These are phyloP conservation scores for Pristionchus exspectatus DNA, from an alignment of 2,888 invertebrate species.

Conservation along the genomic window DNA sequence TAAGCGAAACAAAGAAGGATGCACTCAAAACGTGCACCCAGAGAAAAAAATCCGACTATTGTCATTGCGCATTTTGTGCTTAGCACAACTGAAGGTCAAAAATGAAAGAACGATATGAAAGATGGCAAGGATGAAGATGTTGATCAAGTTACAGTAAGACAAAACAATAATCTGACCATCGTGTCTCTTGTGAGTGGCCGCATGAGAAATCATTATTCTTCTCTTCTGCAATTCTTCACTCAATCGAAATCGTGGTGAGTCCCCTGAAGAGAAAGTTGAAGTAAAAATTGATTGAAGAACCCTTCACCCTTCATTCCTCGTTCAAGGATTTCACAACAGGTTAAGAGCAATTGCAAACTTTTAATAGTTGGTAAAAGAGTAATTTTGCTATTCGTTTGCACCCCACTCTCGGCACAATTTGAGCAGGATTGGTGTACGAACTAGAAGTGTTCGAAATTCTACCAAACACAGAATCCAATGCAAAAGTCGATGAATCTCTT, in stretches of 20 bases:
- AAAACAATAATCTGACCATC: not conserved
- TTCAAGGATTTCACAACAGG: too few species aligned
- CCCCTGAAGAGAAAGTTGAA: not conserved
- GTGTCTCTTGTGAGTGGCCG: constrained; percentile 34
- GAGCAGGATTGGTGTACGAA: not conserved
- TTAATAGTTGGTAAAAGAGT: too few species aligned
- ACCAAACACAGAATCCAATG: not conserved
- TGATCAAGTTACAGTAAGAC: too few species aligned
- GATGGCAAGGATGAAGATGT: not conserved
- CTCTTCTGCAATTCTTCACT: constrained; percentile 5
- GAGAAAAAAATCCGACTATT: too few species aligned
- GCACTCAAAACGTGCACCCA: too few species aligned
- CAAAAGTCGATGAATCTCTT: not conserved
- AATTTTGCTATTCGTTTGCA: too few species aligned
- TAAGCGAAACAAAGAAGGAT: too few species aligned
- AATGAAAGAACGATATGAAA: not conserved
- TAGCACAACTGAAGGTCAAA: too few species aligned
- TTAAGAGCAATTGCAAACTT: too few species aligned
- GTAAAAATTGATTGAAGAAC: not conserved
- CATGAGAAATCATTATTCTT: constrained; percentile 44
- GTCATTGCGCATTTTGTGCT: too few species aligned
- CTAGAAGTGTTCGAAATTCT: too few species aligned
- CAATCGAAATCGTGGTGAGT: constrained; percentile 39
- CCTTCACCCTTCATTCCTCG: not conserved
- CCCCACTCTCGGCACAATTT: too few species aligned